phyloP scores from a whole-genome alignment of 2,113 vertebrate species.

The Sitta europaea region DNA sequence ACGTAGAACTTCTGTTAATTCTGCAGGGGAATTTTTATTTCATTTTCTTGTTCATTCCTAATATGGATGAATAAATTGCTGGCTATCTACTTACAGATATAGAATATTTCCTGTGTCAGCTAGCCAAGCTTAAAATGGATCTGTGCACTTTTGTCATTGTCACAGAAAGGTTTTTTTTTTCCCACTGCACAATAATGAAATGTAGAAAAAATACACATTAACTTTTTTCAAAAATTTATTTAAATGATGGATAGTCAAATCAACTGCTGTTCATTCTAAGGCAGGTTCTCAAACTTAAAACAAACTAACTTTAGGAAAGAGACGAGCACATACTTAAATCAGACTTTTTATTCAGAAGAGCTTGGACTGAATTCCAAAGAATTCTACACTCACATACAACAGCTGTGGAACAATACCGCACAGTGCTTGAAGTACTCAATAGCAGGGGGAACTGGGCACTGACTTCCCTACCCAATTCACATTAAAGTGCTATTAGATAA shows the following conservation, averaged over 20 bases:
- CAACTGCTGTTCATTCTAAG: not conserved
- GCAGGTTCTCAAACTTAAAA: not conserved
- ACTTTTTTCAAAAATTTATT: not conserved
- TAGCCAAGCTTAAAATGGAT: not conserved
- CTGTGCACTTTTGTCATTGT: not conserved
- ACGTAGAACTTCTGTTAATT: not conserved
- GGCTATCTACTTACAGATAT: not conserved
- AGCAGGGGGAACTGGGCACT: not conserved
- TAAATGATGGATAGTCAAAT: not conserved
- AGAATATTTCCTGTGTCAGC: not conserved
- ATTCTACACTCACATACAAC: not conserved
- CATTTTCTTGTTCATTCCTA: conserved; percentile 11
- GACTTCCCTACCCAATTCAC: not conserved
- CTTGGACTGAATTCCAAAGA: not conserved
- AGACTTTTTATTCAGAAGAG: not conserved
- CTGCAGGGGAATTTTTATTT: conserved; percentile 11
- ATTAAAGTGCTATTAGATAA: not conserved
- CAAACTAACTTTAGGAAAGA: not conserved
- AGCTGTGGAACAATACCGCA: not conserved
- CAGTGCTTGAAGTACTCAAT: not conserved
- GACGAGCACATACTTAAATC: not conserved
- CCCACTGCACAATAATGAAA: not conserved
- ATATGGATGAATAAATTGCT: not conserved
- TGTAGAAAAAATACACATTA: not conserved
- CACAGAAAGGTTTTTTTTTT: not conserved